Percentiles rank a stretch among this genome's conserved stretches.
phyloP scores from a whole-genome alignment of 2,797 vertebrate genomes.

The Anniella stebbinsi region DNA sequence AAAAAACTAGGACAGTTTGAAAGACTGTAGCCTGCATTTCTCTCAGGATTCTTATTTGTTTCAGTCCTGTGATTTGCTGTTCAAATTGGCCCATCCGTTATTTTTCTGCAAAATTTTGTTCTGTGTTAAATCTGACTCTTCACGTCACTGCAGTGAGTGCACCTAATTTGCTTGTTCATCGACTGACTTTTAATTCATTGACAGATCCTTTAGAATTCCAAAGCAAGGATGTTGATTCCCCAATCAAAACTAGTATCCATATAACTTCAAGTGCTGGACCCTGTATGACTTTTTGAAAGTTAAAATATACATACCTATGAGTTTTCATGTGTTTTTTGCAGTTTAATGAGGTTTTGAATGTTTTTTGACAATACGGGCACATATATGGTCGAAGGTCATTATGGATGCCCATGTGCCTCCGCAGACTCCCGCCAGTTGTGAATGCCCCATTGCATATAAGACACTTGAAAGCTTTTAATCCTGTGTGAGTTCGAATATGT shows the following conservation, averaged over 20 bases:
- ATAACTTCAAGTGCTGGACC: conserved; percentile 12
- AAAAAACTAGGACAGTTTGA: not conserved
- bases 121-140: not conserved
- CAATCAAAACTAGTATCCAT: not conserved
- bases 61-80: not conserved
- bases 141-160: not conserved
- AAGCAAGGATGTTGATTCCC: not conserved
- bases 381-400: conserved; percentile 96
- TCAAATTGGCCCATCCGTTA: not conserved
- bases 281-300: not conserved
- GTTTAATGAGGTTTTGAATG: conserved; percentile 97
- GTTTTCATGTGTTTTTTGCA: conserved; percentile 99
- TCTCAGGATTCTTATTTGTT: not conserved
- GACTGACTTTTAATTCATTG: not conserved
- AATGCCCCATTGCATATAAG: conserved; percentile 95
- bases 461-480: conserved; percentile 96
- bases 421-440: conserved; percentile 95
- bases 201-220: not conserved
- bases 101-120: not conserved
- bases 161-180: not conserved
- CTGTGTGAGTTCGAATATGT: conserved; percentile 95
- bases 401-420: conserved; percentile 97
- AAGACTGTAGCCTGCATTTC: not conserved
- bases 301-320: conserved; percentile 85
- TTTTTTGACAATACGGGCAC: conserved; percentile 99